Evolutionary conservation across 2,113 vertebrate genomes (phyloP), one percentile per base, ranked within the genome.

Genomic region (Chinchilla lanigera): DNA sequence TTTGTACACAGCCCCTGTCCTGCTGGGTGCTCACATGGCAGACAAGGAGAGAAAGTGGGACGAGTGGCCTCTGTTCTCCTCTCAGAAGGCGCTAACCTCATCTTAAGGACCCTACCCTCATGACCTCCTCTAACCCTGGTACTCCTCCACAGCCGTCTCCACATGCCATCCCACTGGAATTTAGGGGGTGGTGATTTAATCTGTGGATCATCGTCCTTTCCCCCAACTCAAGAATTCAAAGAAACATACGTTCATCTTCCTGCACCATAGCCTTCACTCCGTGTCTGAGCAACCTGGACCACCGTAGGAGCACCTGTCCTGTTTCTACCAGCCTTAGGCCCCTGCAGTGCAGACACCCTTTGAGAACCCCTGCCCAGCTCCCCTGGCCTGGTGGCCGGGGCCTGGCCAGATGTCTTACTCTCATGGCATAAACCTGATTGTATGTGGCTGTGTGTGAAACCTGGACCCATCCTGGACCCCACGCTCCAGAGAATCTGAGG

Each of bases 381-480:
- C n/a, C 16, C 3, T 14, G 67, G 35, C 17, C 52, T 69, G 30
- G 41, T 35, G 7, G 12, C 33, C 9, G 2, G 33, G n/a, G 1
- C 78, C 71, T 5, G 7, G 20, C 60, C 86, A 41, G 69, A 41
- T 50, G 86, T 78, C 67, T 47, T 0, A 0, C 75, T 60, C 81
- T 28, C 0, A 0, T 26, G 89, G 41, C 71, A 3, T 38, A 47
- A 30, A 5, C 7, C 26, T 0, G 7, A 58, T n/a, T 8, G 7
- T 26, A 14, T 1, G 35, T 60, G 63, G 54, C 75, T 14, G 2
- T 22, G 54, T 0, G 0, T 0, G 35, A 60, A 54, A 58, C 56
- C 61, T 0, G 7, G 85, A 35, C 54, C 38, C 17, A 8, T 38
- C 30, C 78, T 61, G 95, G n/a, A 47, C 77, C 47, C 50, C 0